These are phyloP conservation scores for Myanophis thanlyinensis DNA, from an alignment of 2,113 vertebrate species.

Conservation along the genomic window DNA sequence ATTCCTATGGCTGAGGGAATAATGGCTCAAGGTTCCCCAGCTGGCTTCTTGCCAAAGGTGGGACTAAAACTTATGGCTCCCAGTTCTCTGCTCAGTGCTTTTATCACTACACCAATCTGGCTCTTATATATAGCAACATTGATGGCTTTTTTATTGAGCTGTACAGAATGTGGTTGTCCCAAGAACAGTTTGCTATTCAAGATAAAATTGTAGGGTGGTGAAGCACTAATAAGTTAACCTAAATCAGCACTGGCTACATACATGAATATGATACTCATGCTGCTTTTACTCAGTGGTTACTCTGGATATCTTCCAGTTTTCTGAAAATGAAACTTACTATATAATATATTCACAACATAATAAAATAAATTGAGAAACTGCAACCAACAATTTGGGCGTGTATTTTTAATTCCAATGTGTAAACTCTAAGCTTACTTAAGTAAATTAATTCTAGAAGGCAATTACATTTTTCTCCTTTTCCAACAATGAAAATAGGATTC, in stretches of 20 bases:
- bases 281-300: slow-evolving; percentile 27
- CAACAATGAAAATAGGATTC: background rate
- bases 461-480: background rate
- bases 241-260: slow-evolving; percentile 6
- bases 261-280: background rate
- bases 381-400: background rate
- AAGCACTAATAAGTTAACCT: background rate
- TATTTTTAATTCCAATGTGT: background rate
- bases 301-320: background rate
- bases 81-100: background rate
- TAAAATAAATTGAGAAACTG: background rate
- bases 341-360: background rate
- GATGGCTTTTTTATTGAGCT: background rate
- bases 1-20: background rate
- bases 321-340: background rate
- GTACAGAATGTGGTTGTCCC: background rate
- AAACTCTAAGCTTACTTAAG: background rate
- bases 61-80: background rate
- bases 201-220: background rate
- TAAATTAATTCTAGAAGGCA: background rate
- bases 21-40: background rate
- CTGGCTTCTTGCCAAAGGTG: background rate
- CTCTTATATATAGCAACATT: background rate
- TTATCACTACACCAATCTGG: background rate
- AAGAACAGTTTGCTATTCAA: background rate